phyloP scores from a whole-genome alignment of 1,140 invertebrate species.

The Cyclargus thomasi region DNA sequence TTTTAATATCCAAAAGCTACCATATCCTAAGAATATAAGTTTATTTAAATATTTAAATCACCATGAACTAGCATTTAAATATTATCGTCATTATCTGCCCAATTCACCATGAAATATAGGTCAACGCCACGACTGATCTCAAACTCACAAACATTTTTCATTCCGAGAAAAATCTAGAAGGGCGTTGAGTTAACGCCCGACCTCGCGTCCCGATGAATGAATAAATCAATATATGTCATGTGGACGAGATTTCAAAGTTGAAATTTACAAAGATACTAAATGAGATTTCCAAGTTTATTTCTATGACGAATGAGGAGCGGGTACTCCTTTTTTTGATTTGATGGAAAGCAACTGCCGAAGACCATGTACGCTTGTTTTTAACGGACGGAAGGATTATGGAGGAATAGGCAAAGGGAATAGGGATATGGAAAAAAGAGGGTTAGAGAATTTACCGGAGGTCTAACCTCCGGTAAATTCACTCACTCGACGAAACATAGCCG shows the following conservation, averaged over 20 bases:
- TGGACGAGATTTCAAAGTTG: neutral
- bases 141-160: neutral
- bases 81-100: neutral
- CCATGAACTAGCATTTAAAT: neutral
- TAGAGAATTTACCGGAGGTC: no score
- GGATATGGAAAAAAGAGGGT: no score
- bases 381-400: no score
- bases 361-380: no score
- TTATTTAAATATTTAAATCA: neutral
- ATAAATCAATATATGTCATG: neutral
- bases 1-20: neutral
- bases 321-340: no score
- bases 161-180: neutral
- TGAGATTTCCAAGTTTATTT: no score
- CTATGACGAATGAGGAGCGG: no score
- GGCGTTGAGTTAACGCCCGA: neutral
- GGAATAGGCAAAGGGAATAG: no score
- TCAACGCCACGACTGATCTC: neutral
- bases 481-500: no score
- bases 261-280: no score
- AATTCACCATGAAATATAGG: constrained; percentile 3
- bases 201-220: neutral
- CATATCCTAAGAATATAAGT: neutral
- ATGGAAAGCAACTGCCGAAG: no score
- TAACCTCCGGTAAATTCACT: no score